Percentiles rank a stretch among this genome's conserved stretches.
Evolutionary conservation across 2,888 invertebrate genomes (phyloP).

Genomic region (Drosophila mulleri): DNA sequence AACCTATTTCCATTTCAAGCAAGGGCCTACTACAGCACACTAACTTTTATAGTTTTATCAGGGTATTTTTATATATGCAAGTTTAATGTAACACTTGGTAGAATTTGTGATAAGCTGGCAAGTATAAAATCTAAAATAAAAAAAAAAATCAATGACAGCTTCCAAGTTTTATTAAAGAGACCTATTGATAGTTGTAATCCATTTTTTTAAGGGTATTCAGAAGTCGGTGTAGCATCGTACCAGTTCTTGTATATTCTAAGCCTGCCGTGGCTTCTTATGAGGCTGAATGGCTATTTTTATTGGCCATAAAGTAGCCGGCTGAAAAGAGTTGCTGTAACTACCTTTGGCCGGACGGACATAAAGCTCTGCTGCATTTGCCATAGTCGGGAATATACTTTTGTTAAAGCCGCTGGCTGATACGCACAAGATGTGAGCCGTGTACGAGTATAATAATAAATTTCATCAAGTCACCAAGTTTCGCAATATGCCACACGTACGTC

Average conservation of each 20-base stretch:
- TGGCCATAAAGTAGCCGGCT: slow-evolving; percentile 43
- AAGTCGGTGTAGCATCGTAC: background rate
- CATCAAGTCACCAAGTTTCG: slow-evolving; percentile 79
- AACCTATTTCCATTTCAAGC: background rate
- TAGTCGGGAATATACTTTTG: slow-evolving; percentile 13
- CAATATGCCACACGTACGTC: slow-evolving; percentile 79
- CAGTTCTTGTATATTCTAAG: background rate
- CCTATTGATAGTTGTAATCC: background rate
- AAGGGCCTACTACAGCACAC: background rate
- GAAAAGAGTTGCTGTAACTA: slow-evolving; percentile 67
- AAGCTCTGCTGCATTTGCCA: slow-evolving; percentile 34
- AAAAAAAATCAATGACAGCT: background rate
- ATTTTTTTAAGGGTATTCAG: background rate
- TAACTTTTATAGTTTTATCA: background rate
- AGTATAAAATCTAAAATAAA: background rate
- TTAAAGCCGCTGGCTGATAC: slow-evolving; percentile 36
- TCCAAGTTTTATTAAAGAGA: too few relatives aligned
- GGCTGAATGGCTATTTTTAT: slow-evolving; percentile 52
- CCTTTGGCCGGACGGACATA: slow-evolving; percentile 40
- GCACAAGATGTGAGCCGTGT: slow-evolving; percentile 28
- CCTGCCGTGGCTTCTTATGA: slow-evolving; percentile 16
- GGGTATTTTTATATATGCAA: background rate
- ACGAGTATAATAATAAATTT: slow-evolving; percentile 70
- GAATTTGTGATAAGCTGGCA: background rate
- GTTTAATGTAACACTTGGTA: background rate